Evolutionary conservation across 2,797 vertebrate species (phyloP).

Genomic region (Catostomus latipinnis): DNA sequence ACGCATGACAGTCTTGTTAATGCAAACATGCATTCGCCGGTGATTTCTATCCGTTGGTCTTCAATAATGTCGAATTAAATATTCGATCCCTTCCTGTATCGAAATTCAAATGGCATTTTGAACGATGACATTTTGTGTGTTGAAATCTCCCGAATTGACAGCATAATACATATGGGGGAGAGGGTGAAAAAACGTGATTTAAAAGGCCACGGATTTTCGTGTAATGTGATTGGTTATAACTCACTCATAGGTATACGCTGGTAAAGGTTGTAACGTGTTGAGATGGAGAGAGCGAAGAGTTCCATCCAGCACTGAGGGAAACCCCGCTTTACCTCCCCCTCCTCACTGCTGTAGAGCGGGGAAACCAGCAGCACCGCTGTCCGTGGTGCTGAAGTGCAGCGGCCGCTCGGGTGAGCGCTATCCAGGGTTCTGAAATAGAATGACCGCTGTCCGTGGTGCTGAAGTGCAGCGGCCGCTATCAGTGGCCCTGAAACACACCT

Average conservation of each 20-base stretch:
- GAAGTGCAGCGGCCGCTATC: background rate
- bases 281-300: slow-evolving; percentile 57
- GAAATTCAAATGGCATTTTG: slow-evolving; percentile 15
- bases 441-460: slow-evolving; percentile 1
- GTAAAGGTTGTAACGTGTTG: slow-evolving; percentile 53
- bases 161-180: slow-evolving; percentile 3
- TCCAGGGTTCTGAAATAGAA: slow-evolving; percentile 28
- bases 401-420: slow-evolving; percentile 20
- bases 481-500: too few relatives aligned
- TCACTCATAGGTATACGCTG: background rate
- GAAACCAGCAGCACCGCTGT: slow-evolving; percentile 33
- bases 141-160: slow-evolving; percentile 29
- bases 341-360: slow-evolving; percentile 27
- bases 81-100: slow-evolving; percentile 10
- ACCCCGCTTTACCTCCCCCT: slow-evolving; percentile 70
- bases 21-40: slow-evolving; percentile 53
- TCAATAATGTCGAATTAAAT: background rate
- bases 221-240: slow-evolving; percentile 50
- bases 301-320: slow-evolving; percentile 75
- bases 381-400: slow-evolving; percentile 74
- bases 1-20: slow-evolving; percentile 67
- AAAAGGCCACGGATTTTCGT: slow-evolving; percentile 51
- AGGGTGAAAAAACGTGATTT: slow-evolving; percentile 28
- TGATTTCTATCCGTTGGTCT: background rate
- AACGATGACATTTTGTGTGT: slow-evolving; percentile 16